phyloP scores from a whole-genome alignment of 2,113 vertebrate species.

The Proterorhinus semilunaris region DNA sequence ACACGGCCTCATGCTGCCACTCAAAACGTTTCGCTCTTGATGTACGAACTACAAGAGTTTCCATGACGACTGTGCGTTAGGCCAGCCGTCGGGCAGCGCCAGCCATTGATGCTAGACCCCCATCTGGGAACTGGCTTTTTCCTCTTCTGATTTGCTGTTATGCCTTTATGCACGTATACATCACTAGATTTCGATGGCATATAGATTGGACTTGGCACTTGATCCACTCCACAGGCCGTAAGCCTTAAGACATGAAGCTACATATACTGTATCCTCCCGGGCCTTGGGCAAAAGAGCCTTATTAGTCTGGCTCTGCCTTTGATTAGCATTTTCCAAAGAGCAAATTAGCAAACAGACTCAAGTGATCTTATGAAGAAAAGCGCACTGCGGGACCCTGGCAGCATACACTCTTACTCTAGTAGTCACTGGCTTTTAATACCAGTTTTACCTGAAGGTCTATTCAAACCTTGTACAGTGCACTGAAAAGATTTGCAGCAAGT shows the following conservation, averaged over 20 bases:
- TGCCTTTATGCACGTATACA: slow-evolving; percentile 31
- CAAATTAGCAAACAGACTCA: slow-evolving; percentile 67
- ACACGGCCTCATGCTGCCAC: slow-evolving; percentile 31
- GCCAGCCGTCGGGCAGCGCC: slow-evolving; percentile 48
- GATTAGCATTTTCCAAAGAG: slow-evolving; percentile 65
- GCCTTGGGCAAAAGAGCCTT: slow-evolving; percentile 62
- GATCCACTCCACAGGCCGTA: slow-evolving; percentile 8
- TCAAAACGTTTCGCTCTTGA: slow-evolving; percentile 43
- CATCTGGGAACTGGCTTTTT: slow-evolving; percentile 32
- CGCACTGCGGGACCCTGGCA: slow-evolving; percentile 29
- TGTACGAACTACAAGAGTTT: slow-evolving; percentile 42
- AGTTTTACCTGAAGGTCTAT: slow-evolving; percentile 11
- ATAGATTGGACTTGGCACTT: slow-evolving; percentile 17
- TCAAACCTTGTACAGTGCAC: background rate
- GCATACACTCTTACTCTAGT: slow-evolving; percentile 25
- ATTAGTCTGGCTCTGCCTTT: slow-evolving; percentile 64
- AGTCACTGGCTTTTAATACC: slow-evolving; percentile 18
- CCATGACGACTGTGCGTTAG: slow-evolving; percentile 38
- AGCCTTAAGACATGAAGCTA: slow-evolving; percentile 43
- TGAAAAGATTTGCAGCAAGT: background rate
- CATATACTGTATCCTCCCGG: slow-evolving; percentile 31
- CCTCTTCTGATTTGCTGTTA: slow-evolving; percentile 41
- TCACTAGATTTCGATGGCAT: slow-evolving; percentile 1
- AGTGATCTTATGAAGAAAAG: slow-evolving; percentile 53
- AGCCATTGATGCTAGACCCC: slow-evolving; percentile 52